Base-by-base conservation (phyloP, 2,888 invertebrate genomes). In the Morpho achilles region DNA sequence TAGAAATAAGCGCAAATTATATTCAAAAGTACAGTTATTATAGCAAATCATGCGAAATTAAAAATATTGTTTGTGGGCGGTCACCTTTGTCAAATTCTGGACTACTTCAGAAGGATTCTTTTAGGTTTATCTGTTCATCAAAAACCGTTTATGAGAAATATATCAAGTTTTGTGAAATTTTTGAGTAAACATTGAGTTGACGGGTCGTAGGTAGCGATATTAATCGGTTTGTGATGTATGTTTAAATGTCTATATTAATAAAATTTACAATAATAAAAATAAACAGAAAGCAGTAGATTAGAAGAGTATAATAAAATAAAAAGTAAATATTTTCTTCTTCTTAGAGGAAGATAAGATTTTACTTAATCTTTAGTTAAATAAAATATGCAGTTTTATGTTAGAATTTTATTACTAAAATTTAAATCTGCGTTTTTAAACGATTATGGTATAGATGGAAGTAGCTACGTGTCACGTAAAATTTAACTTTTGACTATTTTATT, bases 171-270 rank as follows among this genome's bases (percentile, higher is more conserved):
- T 77, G 69, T 71, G 73, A 74, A 75, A 74, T 73, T 74, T 71
- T 62, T 71, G 79, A 74, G 76, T 79, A 80, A 72, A 79, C 73
- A 82, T 82, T 70, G 77, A 71, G 68, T 80, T 82, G 88, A 86
- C 86, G 83, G 77, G 67, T 80, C 79, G 82, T 82, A 79, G 80
- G 82, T 79, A 84, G 75, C 75, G 84, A 84, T 85, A 70, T 65
- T 84, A 84, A 88, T 89, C 89, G 80, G 71, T 69, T 69, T 78
- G 85, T 82, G 70, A 60, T 67, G 16, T 16, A 62, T 67, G 84
- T 87, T 79, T 75, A 85, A 85, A 85, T 10, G 39, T 10, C 10
- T 10, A 7, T 39, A 39, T 49, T 32, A 32, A 32, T 32, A 32
- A 32, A 1, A 32, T 32, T 32, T 2, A 32, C 32, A 32, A 32